A percentile compares a stretch with the other conserved stretches of the same genome.
phyloP scores from a whole-genome alignment of 2,888 invertebrate genomes.

The Drosophila dives region DNA sequence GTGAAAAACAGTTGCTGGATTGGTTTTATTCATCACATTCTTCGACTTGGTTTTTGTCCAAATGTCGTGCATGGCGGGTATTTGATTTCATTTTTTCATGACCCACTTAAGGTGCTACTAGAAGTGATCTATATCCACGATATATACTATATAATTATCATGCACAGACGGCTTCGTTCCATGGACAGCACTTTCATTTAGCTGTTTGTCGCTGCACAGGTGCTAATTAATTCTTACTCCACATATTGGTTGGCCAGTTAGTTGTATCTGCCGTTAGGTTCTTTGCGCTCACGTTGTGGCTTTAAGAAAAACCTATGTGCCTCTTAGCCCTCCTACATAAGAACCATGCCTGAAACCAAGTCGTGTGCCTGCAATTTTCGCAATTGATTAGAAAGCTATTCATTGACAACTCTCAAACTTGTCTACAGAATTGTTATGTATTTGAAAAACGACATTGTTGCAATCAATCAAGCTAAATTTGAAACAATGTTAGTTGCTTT shows the following conservation, averaged over 20 bases:
- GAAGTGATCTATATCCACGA: slow-evolving; percentile 71
- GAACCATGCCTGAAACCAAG: neutral
- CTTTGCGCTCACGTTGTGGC: slow-evolving; percentile 26
- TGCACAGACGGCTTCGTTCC: slow-evolving; percentile 5
- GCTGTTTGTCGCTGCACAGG: slow-evolving; percentile 49
- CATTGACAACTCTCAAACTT: slow-evolving; percentile 11
- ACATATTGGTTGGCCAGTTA: slow-evolving; percentile 48
- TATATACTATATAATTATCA: slow-evolving; percentile 15
- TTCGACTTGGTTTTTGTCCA: neutral
- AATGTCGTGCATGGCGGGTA: slow-evolving; percentile 9
- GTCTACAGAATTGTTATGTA: neutral
- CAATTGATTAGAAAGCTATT: slow-evolving; percentile 56
- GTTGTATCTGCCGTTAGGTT: slow-evolving; percentile 65
- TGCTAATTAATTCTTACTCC: slow-evolving; percentile 77
- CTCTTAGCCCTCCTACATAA: neutral
- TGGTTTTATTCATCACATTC: slow-evolving; percentile 64
- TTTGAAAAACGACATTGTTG: neutral
- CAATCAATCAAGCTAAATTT: neutral
- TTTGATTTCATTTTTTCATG: slow-evolving; percentile 77
- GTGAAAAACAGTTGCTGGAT: slow-evolving; percentile 23
- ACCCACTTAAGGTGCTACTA: slow-evolving; percentile 76
- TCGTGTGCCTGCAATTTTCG: slow-evolving; percentile 68
- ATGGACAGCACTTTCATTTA: slow-evolving; percentile 74
- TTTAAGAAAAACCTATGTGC: neutral
- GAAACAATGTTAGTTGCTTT: neutral